These are phyloP conservation scores for Lasius platythorax DNA, from an alignment of 2,888 invertebrate genomes.

Conservation along the genomic window DNA sequence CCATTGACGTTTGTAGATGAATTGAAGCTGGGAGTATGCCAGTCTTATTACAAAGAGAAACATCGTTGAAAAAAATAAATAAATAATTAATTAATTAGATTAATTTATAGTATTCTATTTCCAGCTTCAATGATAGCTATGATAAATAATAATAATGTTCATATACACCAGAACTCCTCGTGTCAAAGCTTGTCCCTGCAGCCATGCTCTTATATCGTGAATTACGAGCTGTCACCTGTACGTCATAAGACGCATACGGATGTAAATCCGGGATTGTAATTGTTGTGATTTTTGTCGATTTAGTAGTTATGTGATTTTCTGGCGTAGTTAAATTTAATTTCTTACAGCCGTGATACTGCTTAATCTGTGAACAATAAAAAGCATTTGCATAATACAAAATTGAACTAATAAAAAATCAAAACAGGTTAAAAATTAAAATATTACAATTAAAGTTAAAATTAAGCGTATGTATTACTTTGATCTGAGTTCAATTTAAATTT, in stretches of 20 bases:
- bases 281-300: not conserved
- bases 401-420: not conserved
- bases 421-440: not conserved
- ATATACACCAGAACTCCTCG: constrained; percentile 50
- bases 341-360: constrained; percentile 53
- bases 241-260: constrained; percentile 70
- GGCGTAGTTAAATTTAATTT: not conserved
- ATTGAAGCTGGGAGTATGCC: not conserved
- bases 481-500: not conserved
- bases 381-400: not conserved
- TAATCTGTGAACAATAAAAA: constrained; percentile 29
- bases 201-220: constrained; percentile 59
- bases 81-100: not conserved
- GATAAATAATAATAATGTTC: not conserved
- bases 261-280: constrained; percentile 56
- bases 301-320: not conserved
- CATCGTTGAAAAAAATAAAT: not conserved
- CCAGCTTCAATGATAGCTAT: not conserved
- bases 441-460: not conserved
- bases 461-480: not conserved
- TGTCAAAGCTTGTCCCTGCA: constrained; percentile 15
- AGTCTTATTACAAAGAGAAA: not conserved
- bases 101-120: not conserved
- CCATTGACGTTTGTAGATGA: not conserved
- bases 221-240: constrained; percentile 63